Conservation (phyloP, 1,140 invertebrate species). For the Pseudoatta argentina region DNA sequence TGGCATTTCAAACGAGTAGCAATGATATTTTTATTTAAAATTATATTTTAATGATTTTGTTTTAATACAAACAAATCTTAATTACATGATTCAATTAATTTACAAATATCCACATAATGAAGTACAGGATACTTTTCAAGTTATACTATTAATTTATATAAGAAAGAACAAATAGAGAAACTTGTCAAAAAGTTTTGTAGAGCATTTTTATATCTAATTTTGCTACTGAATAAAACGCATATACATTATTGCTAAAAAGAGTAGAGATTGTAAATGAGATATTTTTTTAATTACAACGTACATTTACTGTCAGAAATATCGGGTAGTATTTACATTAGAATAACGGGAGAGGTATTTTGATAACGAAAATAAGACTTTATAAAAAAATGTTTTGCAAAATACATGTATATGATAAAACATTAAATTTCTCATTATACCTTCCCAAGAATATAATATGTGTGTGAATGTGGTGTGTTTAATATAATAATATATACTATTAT, state of each 20-base stretch:
- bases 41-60: slow-evolving; percentile 8
- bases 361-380: slow-evolving; percentile 70
- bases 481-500: slow-evolving; percentile 51
- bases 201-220: background rate
- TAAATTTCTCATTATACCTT: slow-evolving; percentile 75
- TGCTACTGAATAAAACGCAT: background rate
- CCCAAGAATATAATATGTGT: slow-evolving; percentile 77
- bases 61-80: background rate
- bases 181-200: background rate
- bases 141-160: background rate
- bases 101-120: background rate
- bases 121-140: background rate
- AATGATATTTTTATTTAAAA: background rate
- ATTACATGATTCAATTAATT: background rate
- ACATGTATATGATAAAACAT: slow-evolving; percentile 74
- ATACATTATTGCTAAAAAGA: slow-evolving; percentile 1
- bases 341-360: slow-evolving; percentile 43
- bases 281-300: background rate
- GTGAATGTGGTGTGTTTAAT: slow-evolving; percentile 25
- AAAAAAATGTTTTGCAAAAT: slow-evolving; percentile 69
- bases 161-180: background rate
- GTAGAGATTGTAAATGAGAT: background rate
- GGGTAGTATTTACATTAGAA: background rate
- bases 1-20: background rate
- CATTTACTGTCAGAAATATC: background rate